phyloP scores from a whole-genome alignment of 2,113 vertebrate genomes.

The Arizona elegans region DNA sequence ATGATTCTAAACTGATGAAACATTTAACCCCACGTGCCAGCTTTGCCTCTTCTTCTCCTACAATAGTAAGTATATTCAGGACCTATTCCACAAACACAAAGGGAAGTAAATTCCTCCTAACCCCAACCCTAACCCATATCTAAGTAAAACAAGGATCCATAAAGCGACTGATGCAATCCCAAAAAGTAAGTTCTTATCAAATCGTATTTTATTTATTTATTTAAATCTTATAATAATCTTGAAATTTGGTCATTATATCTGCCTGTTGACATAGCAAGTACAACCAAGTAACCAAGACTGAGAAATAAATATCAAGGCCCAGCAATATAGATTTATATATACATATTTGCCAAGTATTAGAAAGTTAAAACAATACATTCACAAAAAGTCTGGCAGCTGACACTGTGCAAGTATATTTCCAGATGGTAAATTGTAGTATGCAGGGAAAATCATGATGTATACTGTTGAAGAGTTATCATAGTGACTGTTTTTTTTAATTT shows the following conservation, averaged over 20 bases:
- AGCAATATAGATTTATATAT: background rate
- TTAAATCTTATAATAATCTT: background rate
- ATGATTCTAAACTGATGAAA: background rate
- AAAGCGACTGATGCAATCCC: background rate
- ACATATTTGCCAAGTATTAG: background rate
- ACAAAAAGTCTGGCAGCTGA: background rate
- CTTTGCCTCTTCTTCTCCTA: background rate
- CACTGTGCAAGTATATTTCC: background rate
- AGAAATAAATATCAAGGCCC: background rate
- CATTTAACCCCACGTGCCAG: background rate
- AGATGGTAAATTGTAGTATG: background rate
- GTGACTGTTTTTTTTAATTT: background rate
- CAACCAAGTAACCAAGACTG: background rate
- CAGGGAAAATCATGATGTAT: background rate
- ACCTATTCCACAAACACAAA: background rate
- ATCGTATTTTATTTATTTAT: background rate
- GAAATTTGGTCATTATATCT: background rate
- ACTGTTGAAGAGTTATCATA: background rate
- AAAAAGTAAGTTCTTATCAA: background rate
- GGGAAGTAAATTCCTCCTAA: background rate
- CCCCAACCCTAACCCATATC: background rate
- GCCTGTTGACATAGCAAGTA: background rate
- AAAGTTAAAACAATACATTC: background rate
- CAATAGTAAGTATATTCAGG: background rate
- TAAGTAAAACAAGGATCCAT: background rate